A percentile compares a stretch with the other conserved stretches of the same genome.
These are phyloP conservation scores for Belgica antarctica DNA, from an alignment of 2,888 invertebrate species.

Conservation along the genomic window DNA sequence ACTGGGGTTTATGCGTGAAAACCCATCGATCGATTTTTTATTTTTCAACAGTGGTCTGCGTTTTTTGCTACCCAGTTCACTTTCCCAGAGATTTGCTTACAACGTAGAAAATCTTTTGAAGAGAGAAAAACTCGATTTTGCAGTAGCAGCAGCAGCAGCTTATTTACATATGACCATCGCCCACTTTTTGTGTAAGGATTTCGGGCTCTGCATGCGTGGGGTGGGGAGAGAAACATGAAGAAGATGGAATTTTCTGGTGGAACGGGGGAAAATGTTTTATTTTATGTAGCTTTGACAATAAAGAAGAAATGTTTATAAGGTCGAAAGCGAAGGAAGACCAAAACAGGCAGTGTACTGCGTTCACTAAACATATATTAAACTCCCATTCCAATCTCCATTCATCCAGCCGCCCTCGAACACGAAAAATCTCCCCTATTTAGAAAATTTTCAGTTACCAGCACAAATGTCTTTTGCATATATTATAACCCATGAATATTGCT, in stretches of 20 bases:
- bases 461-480: constrained; percentile 44
- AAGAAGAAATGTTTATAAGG: constrained; percentile 44
- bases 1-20: background rate
- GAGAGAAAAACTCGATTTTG: constrained; percentile 28
- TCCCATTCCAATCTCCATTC: background rate
- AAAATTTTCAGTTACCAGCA: constrained; percentile 44
- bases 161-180: constrained; percentile 44
- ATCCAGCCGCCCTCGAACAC: background rate
- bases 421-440: constrained; percentile 40
- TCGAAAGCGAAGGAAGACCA: background rate
- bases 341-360: constrained; percentile 1
- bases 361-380: constrained; percentile 39
- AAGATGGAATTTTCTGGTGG: constrained; percentile 17
- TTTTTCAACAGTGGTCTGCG: constrained; percentile 3
- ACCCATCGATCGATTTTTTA: constrained; percentile 25
- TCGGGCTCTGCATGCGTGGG: constrained; percentile 26
- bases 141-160: constrained; percentile 40
- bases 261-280: constrained; percentile 32
- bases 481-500: constrained; percentile 43
- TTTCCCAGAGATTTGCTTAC: constrained; percentile 38
- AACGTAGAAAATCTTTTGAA: constrained; percentile 32
- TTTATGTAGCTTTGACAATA: constrained; percentile 41
- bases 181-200: constrained; percentile 5
- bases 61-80: constrained; percentile 6
- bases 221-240: background rate